Evolutionary conservation across 2,113 vertebrate species (phyloP).

Genomic region (Ptilorrhoa leucosticta): DNA sequence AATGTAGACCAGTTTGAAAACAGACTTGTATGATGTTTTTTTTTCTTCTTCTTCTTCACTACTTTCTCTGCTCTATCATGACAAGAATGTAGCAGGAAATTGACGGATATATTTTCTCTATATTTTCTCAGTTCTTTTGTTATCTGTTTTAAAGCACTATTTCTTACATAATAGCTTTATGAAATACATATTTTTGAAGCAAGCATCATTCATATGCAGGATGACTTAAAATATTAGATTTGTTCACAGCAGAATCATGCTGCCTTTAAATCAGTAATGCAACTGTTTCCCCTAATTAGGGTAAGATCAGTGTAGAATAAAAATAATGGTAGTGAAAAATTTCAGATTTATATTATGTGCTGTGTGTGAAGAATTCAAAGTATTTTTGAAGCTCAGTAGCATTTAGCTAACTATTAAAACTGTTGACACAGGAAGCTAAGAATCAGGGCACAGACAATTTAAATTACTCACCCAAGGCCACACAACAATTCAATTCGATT

Average conservation of each 20-base stretch:
- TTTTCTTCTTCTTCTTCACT: background rate
- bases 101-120: background rate
- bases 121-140: background rate
- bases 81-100: background rate
- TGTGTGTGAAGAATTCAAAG: background rate
- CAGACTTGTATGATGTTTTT: background rate
- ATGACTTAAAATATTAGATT: background rate
- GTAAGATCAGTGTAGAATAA: background rate
- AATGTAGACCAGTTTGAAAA: background rate
- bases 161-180: background rate
- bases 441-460: background rate
- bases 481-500: background rate
- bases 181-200: background rate
- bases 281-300: background rate
- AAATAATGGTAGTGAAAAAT: background rate
- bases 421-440: background rate
- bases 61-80: background rate
- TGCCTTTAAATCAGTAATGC: background rate
- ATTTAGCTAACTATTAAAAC: background rate
- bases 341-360: background rate
- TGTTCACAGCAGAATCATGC: background rate
- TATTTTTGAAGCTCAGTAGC: background rate
- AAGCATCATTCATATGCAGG: background rate
- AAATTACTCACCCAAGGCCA: background rate
- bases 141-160: background rate